phyloP scores from a whole-genome alignment of 1,140 invertebrate genomes.

The Philaenus spumarius region DNA sequence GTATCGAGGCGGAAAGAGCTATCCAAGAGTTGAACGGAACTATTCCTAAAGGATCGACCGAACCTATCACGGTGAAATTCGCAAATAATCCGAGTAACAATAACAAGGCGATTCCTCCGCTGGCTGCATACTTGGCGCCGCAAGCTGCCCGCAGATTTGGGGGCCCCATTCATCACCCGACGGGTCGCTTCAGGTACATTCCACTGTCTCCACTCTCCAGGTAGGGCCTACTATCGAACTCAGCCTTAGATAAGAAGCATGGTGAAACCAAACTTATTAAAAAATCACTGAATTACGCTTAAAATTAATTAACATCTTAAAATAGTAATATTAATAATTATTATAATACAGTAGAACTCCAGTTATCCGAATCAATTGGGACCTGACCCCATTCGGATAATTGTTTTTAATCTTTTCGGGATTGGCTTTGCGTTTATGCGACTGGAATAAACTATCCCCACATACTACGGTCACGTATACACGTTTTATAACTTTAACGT shows the following conservation, averaged over 20 bases:
- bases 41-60: constrained; percentile 90
- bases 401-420: no score
- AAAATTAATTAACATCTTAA: no score
- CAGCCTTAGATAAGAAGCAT: neutral
- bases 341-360: no score
- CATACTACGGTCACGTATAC: no score
- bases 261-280: neutral
- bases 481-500: no score
- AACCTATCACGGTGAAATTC: constrained; percentile 99
- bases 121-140: constrained; percentile 87
- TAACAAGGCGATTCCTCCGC: constrained; percentile 77
- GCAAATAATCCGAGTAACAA: constrained; percentile 98
- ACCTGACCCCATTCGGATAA: no score
- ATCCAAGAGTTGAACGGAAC: constrained; percentile 97
- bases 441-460: no score
- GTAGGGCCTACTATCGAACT: constrained; percentile 35
- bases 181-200: constrained; percentile 85
- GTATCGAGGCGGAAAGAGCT: constrained; percentile 93
- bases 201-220: constrained; percentile 55
- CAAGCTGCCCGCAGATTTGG: constrained; percentile 74
- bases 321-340: no score
- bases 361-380: no score
- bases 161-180: constrained; percentile 88
- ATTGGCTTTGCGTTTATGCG: no score
- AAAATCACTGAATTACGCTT: no score